These are phyloP conservation scores for Manis javanica DNA, from an alignment of 2,797 vertebrate species.

Conservation along the genomic window DNA sequence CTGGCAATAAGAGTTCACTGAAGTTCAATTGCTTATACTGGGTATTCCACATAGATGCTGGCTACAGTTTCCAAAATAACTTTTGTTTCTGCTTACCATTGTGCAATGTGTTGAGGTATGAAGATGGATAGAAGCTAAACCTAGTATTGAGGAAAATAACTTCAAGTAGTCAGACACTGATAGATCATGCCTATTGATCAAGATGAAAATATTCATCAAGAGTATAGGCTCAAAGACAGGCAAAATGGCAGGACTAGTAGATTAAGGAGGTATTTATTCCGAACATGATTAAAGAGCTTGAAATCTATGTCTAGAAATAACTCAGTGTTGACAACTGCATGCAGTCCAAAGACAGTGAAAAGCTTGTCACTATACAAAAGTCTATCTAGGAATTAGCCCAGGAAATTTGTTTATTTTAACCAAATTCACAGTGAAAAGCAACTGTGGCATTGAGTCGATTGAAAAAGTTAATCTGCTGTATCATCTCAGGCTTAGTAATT, in stretches of 20 bases:
- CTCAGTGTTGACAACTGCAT: constrained; percentile 63
- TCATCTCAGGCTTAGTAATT: background rate
- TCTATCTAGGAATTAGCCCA: background rate
- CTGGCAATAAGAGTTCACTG: constrained; percentile 45
- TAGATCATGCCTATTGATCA: constrained; percentile 48
- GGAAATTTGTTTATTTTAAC: background rate
- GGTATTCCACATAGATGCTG: background rate
- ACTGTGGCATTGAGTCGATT: background rate
- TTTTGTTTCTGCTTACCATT: background rate
- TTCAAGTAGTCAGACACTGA: constrained; percentile 43
- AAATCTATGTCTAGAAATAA: constrained; percentile 78
- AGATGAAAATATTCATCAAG: constrained; percentile 42
- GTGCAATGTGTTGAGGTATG: constrained; percentile 6
- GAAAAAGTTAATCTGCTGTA: background rate
- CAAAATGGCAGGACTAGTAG: constrained; percentile 55
- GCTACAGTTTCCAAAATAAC: background rate
- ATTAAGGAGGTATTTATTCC: constrained; percentile 70
- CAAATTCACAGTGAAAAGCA: constrained; percentile 58
- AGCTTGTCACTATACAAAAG: background rate
- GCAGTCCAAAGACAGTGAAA: constrained; percentile 52
- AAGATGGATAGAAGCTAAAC: background rate
- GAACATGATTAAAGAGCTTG: constrained; percentile 75
- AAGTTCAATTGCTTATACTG: constrained; percentile 50
- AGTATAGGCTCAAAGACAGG: constrained; percentile 49
- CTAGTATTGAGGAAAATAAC: background rate